Conservation (phyloP, 2,113 vertebrate genomes). For the Synchiropus splendidus region DNA sequence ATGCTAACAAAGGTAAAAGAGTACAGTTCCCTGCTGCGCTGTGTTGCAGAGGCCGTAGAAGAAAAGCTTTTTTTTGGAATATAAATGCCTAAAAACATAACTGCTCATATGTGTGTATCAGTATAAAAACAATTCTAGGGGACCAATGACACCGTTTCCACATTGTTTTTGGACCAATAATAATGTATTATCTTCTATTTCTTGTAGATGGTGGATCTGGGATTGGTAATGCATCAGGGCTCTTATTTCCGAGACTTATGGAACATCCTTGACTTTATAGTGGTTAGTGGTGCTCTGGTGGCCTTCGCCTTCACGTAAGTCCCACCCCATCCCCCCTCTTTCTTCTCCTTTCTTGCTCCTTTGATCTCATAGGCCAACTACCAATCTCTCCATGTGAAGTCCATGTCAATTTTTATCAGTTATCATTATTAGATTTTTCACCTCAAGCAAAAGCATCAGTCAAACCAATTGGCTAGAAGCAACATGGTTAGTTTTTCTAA, state of each 20-base stretch:
- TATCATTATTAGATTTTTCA: too few species aligned
- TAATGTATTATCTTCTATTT: slow-evolving; percentile 1
- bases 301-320: slow-evolving; percentile 98
- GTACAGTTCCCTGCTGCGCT: not conserved
- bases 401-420: too few species aligned
- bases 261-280: slow-evolving; percentile 97
- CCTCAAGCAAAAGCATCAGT: too few species aligned
- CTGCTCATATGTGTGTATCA: too few species aligned
- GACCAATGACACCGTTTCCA: too few species aligned
- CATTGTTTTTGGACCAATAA: not conserved
- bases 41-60: not conserved
- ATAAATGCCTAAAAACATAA: too few species aligned
- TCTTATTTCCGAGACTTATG: slow-evolving; percentile 92
- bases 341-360: slow-evolving; percentile 10
- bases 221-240: slow-evolving; percentile 88
- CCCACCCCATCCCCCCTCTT: slow-evolving; percentile 31
- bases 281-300: slow-evolving; percentile 96
- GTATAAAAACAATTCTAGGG: too few species aligned
- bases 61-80: too few species aligned
- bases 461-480: too few species aligned
- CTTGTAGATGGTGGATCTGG: slow-evolving; percentile 85
- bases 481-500: too few species aligned
- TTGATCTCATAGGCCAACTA: too few species aligned
- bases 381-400: slow-evolving; percentile 7
- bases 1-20: slow-evolving; percentile 85